These are phyloP conservation scores for Lymantria monacha DNA, from an alignment of 2,888 invertebrate genomes.

Conservation along the genomic window DNA sequence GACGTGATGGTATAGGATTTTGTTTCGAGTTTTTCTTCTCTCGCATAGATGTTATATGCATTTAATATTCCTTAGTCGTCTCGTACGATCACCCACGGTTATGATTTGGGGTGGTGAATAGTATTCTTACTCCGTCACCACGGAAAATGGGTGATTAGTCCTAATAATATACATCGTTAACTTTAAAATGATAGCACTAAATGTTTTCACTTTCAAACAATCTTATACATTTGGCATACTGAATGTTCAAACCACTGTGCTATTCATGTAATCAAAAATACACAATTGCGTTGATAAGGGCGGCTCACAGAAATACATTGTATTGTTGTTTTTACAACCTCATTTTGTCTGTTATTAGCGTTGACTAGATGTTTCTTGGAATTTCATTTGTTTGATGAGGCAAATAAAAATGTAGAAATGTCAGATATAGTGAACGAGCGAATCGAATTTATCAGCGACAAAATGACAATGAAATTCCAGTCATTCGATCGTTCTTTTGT, in stretches of 20 bases:
- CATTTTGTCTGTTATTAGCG: not conserved
- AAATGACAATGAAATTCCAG: not conserved
- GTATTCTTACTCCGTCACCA: no score
- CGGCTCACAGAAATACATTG: not conserved
- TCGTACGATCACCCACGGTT: no score
- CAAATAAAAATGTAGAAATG: not conserved
- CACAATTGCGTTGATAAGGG: not conserved
- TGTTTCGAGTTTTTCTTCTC: no score
- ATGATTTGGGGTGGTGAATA: no score
- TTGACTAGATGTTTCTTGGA: not conserved
- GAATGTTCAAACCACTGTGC: not conserved
- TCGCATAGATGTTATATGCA: no score
- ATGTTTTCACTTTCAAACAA: no score
- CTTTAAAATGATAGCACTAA: no score
- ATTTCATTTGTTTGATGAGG: not conserved
- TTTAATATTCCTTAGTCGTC: no score
- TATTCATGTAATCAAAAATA: not conserved
- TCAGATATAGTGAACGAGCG: not conserved
- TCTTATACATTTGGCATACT: no score
- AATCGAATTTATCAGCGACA: not conserved
- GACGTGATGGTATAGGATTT: no score
- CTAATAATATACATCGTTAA: no score
- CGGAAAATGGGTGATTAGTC: no score
- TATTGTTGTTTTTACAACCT: not conserved
- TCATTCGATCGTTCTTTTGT: not conserved